A percentile compares a stretch with the other conserved stretches of the same genome.
Conservation (phyloP, 2,888 invertebrate genomes). For the Oegoconia quadripuncta region DNA sequence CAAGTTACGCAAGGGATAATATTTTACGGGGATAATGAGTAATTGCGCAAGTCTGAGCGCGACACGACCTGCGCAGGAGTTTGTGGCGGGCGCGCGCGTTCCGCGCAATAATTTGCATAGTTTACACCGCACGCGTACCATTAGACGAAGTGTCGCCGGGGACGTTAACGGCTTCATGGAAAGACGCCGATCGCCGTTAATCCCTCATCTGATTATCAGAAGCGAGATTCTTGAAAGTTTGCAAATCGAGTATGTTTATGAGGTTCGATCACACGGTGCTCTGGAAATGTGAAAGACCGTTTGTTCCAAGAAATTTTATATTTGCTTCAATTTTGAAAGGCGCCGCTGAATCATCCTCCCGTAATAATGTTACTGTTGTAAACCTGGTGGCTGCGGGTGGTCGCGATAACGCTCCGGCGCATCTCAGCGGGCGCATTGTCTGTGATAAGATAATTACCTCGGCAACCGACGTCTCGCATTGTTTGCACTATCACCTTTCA, state of each 20-base stretch:
- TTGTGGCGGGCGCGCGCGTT: slow-evolving; percentile 15
- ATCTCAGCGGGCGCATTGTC: slow-evolving; percentile 46
- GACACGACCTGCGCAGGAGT: slow-evolving; percentile 13
- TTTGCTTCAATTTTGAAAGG: slow-evolving; percentile 17
- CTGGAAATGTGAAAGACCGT: slow-evolving; percentile 4
- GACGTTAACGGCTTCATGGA: slow-evolving; percentile 50
- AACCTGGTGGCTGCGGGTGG: slow-evolving; percentile 40
- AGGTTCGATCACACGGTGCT: slow-evolving; percentile 29
- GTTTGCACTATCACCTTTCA: slow-evolving; percentile 25
- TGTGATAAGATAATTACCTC: slow-evolving; percentile 55
- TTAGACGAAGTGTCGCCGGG: slow-evolving; percentile 50
- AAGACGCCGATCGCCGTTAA: slow-evolving; percentile 24
- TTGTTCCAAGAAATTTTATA: slow-evolving; percentile 12
- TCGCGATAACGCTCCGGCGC: slow-evolving; percentile 45
- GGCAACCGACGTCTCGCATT: slow-evolving; percentile 31
- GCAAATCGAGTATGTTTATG: slow-evolving; percentile 30
- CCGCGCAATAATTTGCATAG: slow-evolving; percentile 44
- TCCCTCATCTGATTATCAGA: slow-evolving; percentile 36
- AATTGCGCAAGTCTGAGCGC: slow-evolving; percentile 27
- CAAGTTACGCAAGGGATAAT: slow-evolving; percentile 30
- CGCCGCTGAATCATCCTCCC: slow-evolving; percentile 32
- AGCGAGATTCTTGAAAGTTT: slow-evolving; percentile 30
- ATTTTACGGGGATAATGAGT: slow-evolving; percentile 34
- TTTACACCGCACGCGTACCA: slow-evolving; percentile 33
- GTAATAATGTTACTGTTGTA: slow-evolving; percentile 36